Evolutionary conservation across 2,888 invertebrate genomes (phyloP), one percentile per base, ranked within the genome.

Genomic region (Rapana venosa): DNA sequence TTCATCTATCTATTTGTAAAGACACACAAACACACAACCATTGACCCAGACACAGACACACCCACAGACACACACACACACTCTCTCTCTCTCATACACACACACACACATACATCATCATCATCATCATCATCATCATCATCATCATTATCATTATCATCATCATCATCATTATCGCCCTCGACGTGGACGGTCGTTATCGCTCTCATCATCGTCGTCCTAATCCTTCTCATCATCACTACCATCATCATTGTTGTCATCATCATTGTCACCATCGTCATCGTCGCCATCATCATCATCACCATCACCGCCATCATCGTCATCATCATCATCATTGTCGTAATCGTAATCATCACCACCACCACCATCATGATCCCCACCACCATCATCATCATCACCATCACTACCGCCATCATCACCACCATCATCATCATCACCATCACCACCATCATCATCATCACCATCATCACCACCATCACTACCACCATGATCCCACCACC

Each of bases 261-360:
- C 30, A 47, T 70, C 66, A 89, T 83, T n/a, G 22, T 66, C 35
- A 89, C 86, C 32, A 70, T 86, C 74, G 61, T 84, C 86, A 17
- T 89, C 86, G 36, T 89, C 36, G 47, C 30, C 84, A 74, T 86
- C 47, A 86, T 86, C 36, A 74, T 13, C 86, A 26, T 85, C n/a
- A 83, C 58, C 56, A 85, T 74, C 70, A 83, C 74, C 70, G n/a
- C 86, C 36, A 83, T 81, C 74, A 89, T 87, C 85, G 35, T 89
- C 89, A 66, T 89, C 36, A 70, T 86, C 70, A 86, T 84, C 77
- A 89, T 56, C 77, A 84, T 77, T 74, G 36, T 77, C 77, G 32
- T 77, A 30, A 77, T 15, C 26, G 22, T 22, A 36, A 47, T 47
- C 47, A 26, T 26, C 8, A 20, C 22, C 81, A 47, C 47, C 36